Base-by-base conservation (phyloP, 1,140 invertebrate species). In the Coelopa frigida region DNA sequence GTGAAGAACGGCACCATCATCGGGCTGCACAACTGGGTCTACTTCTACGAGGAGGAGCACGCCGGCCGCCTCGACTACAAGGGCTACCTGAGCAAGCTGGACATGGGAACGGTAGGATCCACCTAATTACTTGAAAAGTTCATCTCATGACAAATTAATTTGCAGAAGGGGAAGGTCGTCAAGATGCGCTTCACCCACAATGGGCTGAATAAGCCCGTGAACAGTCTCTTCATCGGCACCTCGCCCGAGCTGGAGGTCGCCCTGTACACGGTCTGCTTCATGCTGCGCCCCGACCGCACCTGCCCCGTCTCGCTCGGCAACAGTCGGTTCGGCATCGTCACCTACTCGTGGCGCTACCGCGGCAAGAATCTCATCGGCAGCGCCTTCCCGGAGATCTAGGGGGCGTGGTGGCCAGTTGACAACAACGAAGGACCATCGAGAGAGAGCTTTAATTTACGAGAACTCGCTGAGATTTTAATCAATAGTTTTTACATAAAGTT, bases 211-310 rank as follows among this genome's bases (percentile, higher is more conserved):
- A 94, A 94, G 66, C 83, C 84, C 1, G 81, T 85, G 0, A 83
- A 83, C 20, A 78, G 80, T 3, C 77, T 94, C 71, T 92, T 94
- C 57, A 76, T 95, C 48, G 92, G 92, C 18, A 93, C 89, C 3
- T 92, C 89, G 48, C 93, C 92, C 0, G 93, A 95, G 73, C 76
- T 95, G 53, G 92, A 96, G 72, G 81, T 97, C 69, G 85, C 90
- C 14, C 71, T 93, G 1, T 95, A 94, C 61, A 91, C 90, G 0
- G 77, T 91, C 7, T 94, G 89, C 56, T 91, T 85, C 61, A 71
- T 87, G 8, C 70, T 82, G 4, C 74, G 87, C 46, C 78, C 81
- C 1, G 81, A 86, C 51, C 70, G 75, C 47, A 72, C 78, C 14
- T 92, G 89, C 54, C 81, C 80, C 4, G 72, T 91, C 4, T 81